phyloP scores from a whole-genome alignment of 92 coral and sea anemone genomes.

The Muricea muricata region DNA sequence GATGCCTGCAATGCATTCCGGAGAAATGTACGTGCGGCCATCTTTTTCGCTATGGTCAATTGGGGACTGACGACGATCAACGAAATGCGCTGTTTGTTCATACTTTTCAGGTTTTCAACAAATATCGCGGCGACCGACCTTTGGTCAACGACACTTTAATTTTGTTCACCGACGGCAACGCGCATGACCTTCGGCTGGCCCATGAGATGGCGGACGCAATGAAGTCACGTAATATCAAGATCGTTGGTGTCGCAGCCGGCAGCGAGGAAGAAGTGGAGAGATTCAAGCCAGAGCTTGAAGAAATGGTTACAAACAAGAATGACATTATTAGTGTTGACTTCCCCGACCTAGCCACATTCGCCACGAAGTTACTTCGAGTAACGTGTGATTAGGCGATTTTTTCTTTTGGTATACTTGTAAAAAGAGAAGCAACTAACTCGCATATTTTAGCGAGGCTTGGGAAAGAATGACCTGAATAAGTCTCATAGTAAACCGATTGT shows the following conservation, averaged over 20 bases:
- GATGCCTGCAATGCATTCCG: too few relatives aligned
- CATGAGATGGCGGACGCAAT: constrained; percentile 16
- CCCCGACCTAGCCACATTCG: constrained; percentile 12
- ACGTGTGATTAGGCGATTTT: constrained; percentile 14
- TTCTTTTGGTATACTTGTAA: background rate
- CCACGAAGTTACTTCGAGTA: background rate
- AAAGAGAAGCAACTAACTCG: background rate
- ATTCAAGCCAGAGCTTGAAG: constrained; percentile 10
- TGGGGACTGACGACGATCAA: too few relatives aligned
- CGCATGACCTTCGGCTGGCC: constrained; percentile 47
- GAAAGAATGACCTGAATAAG: too few relatives aligned
- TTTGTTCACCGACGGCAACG: constrained; percentile 39
- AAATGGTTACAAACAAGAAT: constrained; percentile 12
- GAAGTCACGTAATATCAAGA: constrained; percentile 30
- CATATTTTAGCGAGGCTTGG: background rate
- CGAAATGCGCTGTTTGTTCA: background rate
- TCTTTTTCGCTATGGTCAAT: too few relatives aligned
- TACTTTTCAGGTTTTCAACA: constrained; percentile 35
- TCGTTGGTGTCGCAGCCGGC: constrained; percentile 37
- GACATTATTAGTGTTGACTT: constrained; percentile 38
- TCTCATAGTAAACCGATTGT: too few relatives aligned
- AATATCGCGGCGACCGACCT: constrained; percentile 35
- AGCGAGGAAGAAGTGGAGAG: background rate
- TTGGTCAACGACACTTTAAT: constrained; percentile 32
- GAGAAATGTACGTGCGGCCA: too few relatives aligned